These are phyloP conservation scores for Orbicella faveolata DNA, from an alignment of 64 coral and sea anemone genomes.

Conservation along the genomic window DNA sequence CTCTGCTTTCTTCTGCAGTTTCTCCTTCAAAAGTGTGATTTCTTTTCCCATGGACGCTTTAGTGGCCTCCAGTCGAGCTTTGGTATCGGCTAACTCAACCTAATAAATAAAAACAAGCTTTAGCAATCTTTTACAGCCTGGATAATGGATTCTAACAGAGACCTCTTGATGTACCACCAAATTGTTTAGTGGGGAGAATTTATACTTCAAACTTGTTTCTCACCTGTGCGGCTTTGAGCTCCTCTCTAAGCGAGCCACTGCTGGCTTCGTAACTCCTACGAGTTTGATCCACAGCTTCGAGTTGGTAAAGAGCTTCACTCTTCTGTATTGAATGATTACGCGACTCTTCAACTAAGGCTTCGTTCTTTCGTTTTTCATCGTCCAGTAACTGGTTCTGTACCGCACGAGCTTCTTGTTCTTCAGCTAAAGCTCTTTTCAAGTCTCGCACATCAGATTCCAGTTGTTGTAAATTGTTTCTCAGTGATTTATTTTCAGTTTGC, in stretches of 20 bases:
- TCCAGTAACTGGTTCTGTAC: constrained; percentile 71
- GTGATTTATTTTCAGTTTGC: constrained; percentile 69
- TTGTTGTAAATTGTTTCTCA: constrained; percentile 63
- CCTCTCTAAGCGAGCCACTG: constrained; percentile 76
- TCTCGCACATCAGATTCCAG: constrained; percentile 76
- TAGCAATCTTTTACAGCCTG: too few species aligned
- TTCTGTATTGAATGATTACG: constrained; percentile 73
- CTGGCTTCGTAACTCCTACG: constrained; percentile 85
- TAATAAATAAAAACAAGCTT: not conserved
- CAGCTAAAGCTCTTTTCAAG: constrained; percentile 76
- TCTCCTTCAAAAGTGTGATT: constrained; percentile 66
- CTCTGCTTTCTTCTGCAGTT: constrained; percentile 82
- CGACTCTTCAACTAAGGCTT: constrained; percentile 73
- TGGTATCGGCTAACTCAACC: constrained; percentile 84
- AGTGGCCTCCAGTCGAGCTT: constrained; percentile 67
- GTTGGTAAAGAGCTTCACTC: constrained; percentile 75
- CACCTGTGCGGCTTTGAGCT: constrained; percentile 84
- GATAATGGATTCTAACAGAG: too few species aligned
- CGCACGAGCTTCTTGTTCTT: constrained; percentile 76
- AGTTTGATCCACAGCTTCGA: constrained; percentile 86
- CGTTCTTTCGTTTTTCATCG: constrained; percentile 81
- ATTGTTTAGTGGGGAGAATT: not conserved
- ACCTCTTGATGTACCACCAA: too few species aligned
- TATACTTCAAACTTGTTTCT: not conserved
- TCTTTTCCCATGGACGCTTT: constrained; percentile 75